A percentile compares a stretch with the other conserved stretches of the same genome.
Conservation (phyloP, 1,140 invertebrate species). For the Drosophila micromelanica region DNA sequence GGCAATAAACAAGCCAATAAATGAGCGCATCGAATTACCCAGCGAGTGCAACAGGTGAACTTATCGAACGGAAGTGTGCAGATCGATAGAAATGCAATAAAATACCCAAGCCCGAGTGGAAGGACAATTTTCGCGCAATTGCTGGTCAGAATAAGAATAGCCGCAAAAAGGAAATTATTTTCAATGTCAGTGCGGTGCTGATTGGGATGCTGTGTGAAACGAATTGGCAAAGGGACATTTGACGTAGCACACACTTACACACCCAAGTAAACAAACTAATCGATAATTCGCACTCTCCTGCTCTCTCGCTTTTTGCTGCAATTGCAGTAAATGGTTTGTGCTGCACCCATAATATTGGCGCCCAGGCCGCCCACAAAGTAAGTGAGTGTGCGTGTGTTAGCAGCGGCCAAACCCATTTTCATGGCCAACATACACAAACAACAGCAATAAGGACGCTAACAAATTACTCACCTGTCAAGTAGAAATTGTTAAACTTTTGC, state of each 20-base stretch:
- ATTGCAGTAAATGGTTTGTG: slow-evolving; percentile 47
- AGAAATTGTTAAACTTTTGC: slow-evolving; percentile 94
- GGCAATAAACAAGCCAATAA: slow-evolving; percentile 24
- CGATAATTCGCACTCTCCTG: slow-evolving; percentile 55
- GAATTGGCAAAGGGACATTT: slow-evolving; percentile 45
- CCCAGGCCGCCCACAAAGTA: slow-evolving; percentile 46
- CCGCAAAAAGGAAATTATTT: slow-evolving; percentile 34
- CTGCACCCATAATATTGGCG: slow-evolving; percentile 54
- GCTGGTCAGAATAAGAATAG: slow-evolving; percentile 21
- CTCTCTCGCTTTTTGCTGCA: slow-evolving; percentile 44
- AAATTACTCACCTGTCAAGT: slow-evolving; percentile 89
- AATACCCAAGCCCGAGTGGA: neutral
- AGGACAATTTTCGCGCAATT: slow-evolving; percentile 12
- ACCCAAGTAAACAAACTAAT: slow-evolving; percentile 57
- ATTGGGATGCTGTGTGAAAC: slow-evolving; percentile 45
- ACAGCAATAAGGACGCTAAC: slow-evolving; percentile 8
- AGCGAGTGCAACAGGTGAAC: slow-evolving; percentile 37
- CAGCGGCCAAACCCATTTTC: slow-evolving; percentile 53
- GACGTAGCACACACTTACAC: slow-evolving; percentile 27
- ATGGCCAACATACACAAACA: slow-evolving; percentile 30
- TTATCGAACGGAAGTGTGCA: slow-evolving; percentile 21
- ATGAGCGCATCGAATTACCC: slow-evolving; percentile 25
- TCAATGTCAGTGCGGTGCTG: slow-evolving; percentile 42
- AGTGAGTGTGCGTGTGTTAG: slow-evolving; percentile 18
- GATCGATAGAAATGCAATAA: slow-evolving; percentile 34